Evolutionary conservation across 2,888 invertebrate species (phyloP).

Genomic region (Mesorhabditis sp.): DNA sequence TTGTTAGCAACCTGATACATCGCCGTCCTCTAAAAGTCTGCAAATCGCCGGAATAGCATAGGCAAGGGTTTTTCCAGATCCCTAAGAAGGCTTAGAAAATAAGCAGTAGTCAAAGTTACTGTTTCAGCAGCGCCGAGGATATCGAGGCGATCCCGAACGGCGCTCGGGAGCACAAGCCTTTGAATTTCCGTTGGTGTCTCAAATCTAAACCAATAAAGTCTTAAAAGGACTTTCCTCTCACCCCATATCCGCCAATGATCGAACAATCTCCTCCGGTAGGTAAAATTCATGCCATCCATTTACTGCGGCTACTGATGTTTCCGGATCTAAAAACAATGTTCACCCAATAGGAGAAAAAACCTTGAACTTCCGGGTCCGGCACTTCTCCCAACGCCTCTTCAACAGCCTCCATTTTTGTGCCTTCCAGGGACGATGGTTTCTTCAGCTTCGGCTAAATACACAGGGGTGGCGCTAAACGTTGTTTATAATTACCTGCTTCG

Average conservation of each 20-base stretch:
- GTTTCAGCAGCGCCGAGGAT: conserved; percentile 98
- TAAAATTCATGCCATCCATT: conserved; percentile 30
- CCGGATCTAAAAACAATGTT: too few species aligned
- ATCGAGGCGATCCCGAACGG: conserved; percentile 81
- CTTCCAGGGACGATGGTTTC: too few species aligned
- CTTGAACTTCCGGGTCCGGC: too few species aligned
- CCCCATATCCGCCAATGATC: conserved; percentile 29
- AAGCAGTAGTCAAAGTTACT: conserved; percentile 49
- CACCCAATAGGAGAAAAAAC: too few species aligned
- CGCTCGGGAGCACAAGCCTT: conserved; percentile 72
- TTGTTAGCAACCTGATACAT: conserved; percentile 41
- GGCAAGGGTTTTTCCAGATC: conserved; percentile 95
- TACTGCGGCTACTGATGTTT: conserved; percentile 8
- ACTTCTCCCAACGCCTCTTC: too few species aligned
- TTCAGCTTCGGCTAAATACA: too few species aligned
- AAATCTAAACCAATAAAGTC: conserved; percentile 34
- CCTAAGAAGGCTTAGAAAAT: conserved; percentile 61
- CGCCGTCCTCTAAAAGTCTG: conserved; percentile 32
- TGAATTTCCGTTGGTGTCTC: conserved; percentile 82
- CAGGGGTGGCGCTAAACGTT: neutral
- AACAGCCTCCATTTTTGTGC: too few species aligned
- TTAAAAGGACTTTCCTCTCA: conserved; percentile 17
- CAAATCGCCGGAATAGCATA: conserved; percentile 87
- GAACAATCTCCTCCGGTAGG: conserved; percentile 26
- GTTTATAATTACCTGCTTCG: neutral